Conservation (phyloP, 2,888 invertebrate genomes). For the Thumatha senex region DNA sequence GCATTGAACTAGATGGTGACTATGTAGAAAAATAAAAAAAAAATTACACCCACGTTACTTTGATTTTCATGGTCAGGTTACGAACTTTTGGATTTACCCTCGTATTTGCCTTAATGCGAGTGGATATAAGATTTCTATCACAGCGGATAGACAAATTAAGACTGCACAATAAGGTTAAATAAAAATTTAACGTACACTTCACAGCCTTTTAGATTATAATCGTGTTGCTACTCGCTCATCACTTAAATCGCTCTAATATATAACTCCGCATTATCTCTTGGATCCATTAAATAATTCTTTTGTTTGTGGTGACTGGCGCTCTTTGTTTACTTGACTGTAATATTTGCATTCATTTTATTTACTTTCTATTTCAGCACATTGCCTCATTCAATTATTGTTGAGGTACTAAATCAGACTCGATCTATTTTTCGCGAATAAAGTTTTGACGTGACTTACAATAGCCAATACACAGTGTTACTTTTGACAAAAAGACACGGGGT, state of each 20-base stretch:
- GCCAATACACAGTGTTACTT: neutral
- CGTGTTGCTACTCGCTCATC: conserved; percentile 19
- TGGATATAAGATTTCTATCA: neutral
- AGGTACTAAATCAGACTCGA: conserved; percentile 5
- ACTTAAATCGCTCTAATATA: conserved; percentile 22
- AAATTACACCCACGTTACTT: no score
- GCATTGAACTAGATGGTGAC: no score
- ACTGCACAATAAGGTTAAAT: neutral
- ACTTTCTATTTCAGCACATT: conserved; percentile 35
- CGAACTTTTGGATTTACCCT: no score
- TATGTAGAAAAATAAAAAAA: no score
- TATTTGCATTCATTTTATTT: conserved; percentile 37
- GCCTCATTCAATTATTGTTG: conserved; percentile 28
- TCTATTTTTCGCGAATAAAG: neutral
- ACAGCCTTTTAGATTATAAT: neutral
- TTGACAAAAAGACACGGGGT: neutral
- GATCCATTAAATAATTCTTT: conserved; percentile 58
- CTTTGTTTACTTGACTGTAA: conserved; percentile 40
- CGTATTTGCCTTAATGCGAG: no score
- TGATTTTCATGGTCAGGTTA: no score
- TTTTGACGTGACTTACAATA: neutral
- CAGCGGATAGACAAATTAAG: neutral
- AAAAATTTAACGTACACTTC: neutral
- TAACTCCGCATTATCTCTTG: conserved; percentile 40
- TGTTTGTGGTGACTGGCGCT: conserved; percentile 62